These are phyloP conservation scores for Epirrhoe tristata DNA, from an alignment of 2,888 invertebrate genomes.

Conservation along the genomic window DNA sequence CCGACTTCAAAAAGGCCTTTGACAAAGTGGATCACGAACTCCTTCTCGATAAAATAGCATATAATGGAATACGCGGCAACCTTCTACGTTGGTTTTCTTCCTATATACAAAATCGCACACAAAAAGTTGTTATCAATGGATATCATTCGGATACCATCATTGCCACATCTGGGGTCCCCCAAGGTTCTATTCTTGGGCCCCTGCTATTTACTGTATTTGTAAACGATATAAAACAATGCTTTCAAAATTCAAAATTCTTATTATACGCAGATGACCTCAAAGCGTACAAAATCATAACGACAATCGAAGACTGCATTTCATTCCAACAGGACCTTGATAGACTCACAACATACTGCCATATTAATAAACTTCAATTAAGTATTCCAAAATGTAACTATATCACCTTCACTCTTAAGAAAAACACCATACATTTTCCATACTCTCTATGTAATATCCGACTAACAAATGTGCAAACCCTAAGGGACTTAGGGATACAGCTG, in stretches of 20 bases:
- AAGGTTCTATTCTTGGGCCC: conserved; percentile 29
- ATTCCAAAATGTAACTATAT: conserved; percentile 17
- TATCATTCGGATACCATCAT: no score
- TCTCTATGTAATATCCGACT: no score
- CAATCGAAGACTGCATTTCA: no score
- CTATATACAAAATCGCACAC: conserved; percentile 28
- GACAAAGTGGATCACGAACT: conserved; percentile 30
- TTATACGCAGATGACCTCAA: conserved; percentile 30
- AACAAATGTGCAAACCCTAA: no score
- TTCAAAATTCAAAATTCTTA: conserved; percentile 5
- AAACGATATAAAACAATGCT: no score
- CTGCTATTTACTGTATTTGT: no score
- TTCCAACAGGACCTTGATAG: no score
- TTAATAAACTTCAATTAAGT: conserved; percentile 20
- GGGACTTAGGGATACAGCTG: conserved; percentile 1
- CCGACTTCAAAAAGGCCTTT: conserved; percentile 28
- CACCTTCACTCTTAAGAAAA: no score
- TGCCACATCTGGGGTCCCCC: conserved; percentile 17
- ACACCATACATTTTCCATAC: no score
- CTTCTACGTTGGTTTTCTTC: conserved; percentile 26
- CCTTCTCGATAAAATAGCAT: conserved; percentile 18
- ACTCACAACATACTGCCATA: conserved; percentile 8
- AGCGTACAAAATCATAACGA: neutral
- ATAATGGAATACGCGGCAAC: conserved; percentile 26
- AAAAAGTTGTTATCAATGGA: conserved; percentile 20